A percentile compares a stretch with the other conserved stretches of the same genome.
phyloP scores from a whole-genome alignment of 2,113 vertebrate species.

The Bubalus kerabau region DNA sequence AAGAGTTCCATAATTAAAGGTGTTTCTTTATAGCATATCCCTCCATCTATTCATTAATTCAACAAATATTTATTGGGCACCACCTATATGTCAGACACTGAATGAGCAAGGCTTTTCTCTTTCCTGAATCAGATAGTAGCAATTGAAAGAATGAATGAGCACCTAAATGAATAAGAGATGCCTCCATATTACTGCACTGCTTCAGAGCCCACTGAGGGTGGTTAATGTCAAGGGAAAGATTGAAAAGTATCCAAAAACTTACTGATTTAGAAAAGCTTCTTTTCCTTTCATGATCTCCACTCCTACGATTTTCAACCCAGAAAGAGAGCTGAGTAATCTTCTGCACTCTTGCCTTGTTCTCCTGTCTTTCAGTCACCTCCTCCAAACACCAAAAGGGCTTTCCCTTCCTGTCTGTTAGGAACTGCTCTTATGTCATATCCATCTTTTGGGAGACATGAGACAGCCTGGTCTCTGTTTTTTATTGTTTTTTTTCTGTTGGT shows the following conservation, averaged over 20 bases:
- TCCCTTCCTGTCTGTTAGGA: not conserved
- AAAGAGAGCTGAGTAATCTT: not conserved
- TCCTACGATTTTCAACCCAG: not conserved
- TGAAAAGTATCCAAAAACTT: not conserved
- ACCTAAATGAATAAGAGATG: not conserved
- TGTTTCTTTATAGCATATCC: constrained; percentile 47
- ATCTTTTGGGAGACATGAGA: not conserved
- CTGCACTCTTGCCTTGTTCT: not conserved
- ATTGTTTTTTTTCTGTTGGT: not conserved
- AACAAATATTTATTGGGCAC: constrained; percentile 50
- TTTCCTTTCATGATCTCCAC: not conserved
- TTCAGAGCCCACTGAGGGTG: not conserved
- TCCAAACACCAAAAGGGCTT: not conserved
- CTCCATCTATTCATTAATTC: constrained; percentile 20
- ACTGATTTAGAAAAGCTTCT: not conserved
- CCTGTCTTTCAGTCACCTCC: not conserved
- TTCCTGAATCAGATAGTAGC: not conserved
- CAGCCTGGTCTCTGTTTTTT: not conserved
- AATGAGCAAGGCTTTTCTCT: not conserved
- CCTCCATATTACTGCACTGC: not conserved
- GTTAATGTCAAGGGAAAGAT: not conserved
- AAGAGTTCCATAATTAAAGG: constrained; percentile 59
- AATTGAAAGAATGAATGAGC: not conserved
- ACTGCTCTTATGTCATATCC: not conserved
- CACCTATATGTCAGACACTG: not conserved